Percentiles rank a stretch among this genome's conserved stretches.
phyloP scores from a whole-genome alignment of 2,888 invertebrate species.

The Drosophila quasianomalipes region DNA sequence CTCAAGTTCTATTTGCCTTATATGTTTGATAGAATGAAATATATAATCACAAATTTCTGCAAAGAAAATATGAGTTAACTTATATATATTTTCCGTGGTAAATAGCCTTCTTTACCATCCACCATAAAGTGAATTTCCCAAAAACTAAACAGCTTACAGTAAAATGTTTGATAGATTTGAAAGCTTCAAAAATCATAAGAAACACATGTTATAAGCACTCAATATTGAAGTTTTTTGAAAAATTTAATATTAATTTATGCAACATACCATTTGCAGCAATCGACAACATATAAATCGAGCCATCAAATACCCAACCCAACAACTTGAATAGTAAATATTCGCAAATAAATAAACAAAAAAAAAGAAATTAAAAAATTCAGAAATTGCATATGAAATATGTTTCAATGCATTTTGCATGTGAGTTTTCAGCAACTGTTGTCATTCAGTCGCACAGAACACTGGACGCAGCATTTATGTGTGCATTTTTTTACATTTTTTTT shows the following conservation, averaged over 20 bases:
- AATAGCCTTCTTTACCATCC: too few species aligned
- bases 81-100: not conserved
- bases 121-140: too few species aligned
- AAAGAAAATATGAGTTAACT: not conserved
- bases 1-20: too few species aligned
- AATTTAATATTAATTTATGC: slow-evolving; percentile 69
- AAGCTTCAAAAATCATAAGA: not conserved
- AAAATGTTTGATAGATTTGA: not conserved
- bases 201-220: slow-evolving; percentile 4
- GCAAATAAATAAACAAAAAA: not conserved
- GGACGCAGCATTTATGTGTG: slow-evolving; percentile 3
- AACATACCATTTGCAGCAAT: slow-evolving; percentile 53
- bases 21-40: not conserved
- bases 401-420: slow-evolving; percentile 63
- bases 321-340: slow-evolving; percentile 14
- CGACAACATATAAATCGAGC: slow-evolving; percentile 53
- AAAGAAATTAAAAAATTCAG: slow-evolving; percentile 3
- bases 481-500: slow-evolving; percentile 6
- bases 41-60: too few species aligned
- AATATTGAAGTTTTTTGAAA: slow-evolving; percentile 17
- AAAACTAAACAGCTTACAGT: not conserved
- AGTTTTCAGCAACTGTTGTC: slow-evolving; percentile 67
- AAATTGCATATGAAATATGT: slow-evolving; percentile 49
- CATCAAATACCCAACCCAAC: slow-evolving; percentile 58
- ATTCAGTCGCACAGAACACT: slow-evolving; percentile 43